Evolutionary conservation across 92 coral and sea anemone genomes (phyloP).

Genomic region (Porites lobata): DNA sequence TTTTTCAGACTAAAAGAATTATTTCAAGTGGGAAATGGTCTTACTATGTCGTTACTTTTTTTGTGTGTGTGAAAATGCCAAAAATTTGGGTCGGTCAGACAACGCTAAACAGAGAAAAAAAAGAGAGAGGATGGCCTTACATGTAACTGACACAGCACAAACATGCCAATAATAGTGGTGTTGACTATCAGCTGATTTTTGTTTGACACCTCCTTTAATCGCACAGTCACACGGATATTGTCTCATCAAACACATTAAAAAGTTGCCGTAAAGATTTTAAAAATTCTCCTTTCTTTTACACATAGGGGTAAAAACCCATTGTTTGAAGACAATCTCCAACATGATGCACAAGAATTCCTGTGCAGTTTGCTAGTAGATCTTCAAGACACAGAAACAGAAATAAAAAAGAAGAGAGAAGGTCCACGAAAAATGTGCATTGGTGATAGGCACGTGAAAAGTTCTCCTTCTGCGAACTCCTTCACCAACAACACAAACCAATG

Average conservation of each 20-base stretch:
- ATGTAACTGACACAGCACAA: background rate
- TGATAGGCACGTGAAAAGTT: background rate
- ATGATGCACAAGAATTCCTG: conserved; percentile 98
- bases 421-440: background rate
- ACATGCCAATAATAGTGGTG: background rate
- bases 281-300: background rate
- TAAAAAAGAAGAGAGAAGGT: conserved; percentile 46
- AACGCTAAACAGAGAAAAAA: too few relatives aligned
- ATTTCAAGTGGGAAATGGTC: too few relatives aligned
- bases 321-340: conserved; percentile 91
- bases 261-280: too few relatives aligned
- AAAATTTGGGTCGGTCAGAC: too few relatives aligned
- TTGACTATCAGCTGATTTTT: background rate
- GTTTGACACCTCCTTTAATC: too few relatives aligned
- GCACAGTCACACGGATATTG: too few relatives aligned
- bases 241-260: background rate
- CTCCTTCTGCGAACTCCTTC: conserved; percentile 30
- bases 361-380: conserved; percentile 82
- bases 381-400: conserved; percentile 76
- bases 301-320: conserved; percentile 81
- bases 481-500: background rate
- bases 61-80: too few relatives aligned
- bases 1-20: too few relatives aligned
- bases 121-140: too few relatives aligned
- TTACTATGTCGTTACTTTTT: too few relatives aligned